Percentiles rank a stretch among this genome's conserved stretches.
Conservation (phyloP, 2,113 vertebrate genomes). For the Rutilus rutilus region DNA sequence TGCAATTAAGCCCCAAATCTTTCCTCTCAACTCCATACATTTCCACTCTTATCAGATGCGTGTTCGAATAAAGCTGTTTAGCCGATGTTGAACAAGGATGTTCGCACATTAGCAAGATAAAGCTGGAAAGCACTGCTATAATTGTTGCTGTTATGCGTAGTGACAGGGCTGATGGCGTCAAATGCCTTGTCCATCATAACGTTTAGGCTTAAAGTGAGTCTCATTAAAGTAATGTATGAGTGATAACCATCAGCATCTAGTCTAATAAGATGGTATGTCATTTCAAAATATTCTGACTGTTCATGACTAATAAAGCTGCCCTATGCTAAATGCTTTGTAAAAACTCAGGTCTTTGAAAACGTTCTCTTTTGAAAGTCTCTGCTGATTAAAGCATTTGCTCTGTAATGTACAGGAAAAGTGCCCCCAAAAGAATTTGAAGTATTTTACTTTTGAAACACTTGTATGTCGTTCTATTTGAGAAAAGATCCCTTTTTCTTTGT, state of each 20-base stretch:
- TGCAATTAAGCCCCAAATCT: conserved; percentile 37
- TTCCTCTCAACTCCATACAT: conserved; percentile 41
- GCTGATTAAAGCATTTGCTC: not conserved
- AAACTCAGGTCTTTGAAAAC: not conserved
- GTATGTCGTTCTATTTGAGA: not conserved
- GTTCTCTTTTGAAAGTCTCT: not conserved
- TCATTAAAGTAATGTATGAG: conserved; percentile 27
- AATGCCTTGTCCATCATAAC: conserved; percentile 25
- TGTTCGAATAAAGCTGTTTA: conserved; percentile 41
- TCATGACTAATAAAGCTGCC: not conserved
- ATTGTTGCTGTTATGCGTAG: conserved; percentile 20
- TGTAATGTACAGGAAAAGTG: not conserved
- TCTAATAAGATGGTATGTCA: conserved; percentile 6
- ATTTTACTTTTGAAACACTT: not conserved
- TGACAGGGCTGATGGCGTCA: not conserved
- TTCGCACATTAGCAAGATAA: conserved; percentile 44
- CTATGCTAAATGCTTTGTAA: not conserved
- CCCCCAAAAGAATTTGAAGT: not conserved
- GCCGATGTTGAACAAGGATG: conserved; percentile 30
- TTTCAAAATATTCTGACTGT: not conserved
- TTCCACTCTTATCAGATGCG: conserved; percentile 22
- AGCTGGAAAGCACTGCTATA: conserved; percentile 33
- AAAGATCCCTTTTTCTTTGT: not conserved
- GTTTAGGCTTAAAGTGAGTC: conserved; percentile 17
- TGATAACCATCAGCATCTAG: not conserved